phyloP scores from a whole-genome alignment of 2,888 invertebrate genomes.

The Drosophila prostipennis region DNA sequence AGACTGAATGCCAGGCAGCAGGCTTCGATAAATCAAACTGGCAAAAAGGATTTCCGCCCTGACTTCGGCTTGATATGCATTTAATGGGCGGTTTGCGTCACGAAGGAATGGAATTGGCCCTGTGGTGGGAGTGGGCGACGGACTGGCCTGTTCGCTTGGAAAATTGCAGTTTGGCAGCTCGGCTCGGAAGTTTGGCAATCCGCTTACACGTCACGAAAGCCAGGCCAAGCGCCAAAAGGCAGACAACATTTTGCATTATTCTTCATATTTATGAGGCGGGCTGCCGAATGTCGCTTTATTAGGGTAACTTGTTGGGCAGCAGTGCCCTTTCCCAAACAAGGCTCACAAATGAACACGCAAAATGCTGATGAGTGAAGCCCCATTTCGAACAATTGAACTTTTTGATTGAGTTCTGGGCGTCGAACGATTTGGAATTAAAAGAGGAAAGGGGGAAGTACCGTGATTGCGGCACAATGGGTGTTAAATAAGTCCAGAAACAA shows the following conservation, averaged over 20 bases:
- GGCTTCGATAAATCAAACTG: slow-evolving; percentile 47
- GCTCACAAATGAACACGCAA: slow-evolving; percentile 32
- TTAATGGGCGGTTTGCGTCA: slow-evolving; percentile 39
- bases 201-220: slow-evolving; percentile 40
- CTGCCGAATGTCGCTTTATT: slow-evolving; percentile 36
- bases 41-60: slow-evolving; percentile 40
- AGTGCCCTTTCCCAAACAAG: slow-evolving; percentile 8
- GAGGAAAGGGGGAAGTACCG: neutral
- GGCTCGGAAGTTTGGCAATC: slow-evolving; percentile 34
- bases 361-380: slow-evolving; percentile 33
- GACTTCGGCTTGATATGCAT: slow-evolving; percentile 40
- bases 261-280: slow-evolving; percentile 28
- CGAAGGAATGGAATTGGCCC: slow-evolving; percentile 12
- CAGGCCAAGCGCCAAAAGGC: slow-evolving; percentile 19
- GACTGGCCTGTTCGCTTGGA: slow-evolving; percentile 18
- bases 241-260: slow-evolving; percentile 43
- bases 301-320: slow-evolving; percentile 14
- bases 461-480: slow-evolving; percentile 30
- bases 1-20: slow-evolving; percentile 14
- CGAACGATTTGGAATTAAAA: neutral
- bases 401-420: slow-evolving; percentile 39
- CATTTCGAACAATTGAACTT: slow-evolving; percentile 38
- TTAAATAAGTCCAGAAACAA: slow-evolving; percentile 4
- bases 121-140: slow-evolving; percentile 1
- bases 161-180: slow-evolving; percentile 53